Conservation (phyloP, 2,797 vertebrate genomes). For the Rhinella marina region DNA sequence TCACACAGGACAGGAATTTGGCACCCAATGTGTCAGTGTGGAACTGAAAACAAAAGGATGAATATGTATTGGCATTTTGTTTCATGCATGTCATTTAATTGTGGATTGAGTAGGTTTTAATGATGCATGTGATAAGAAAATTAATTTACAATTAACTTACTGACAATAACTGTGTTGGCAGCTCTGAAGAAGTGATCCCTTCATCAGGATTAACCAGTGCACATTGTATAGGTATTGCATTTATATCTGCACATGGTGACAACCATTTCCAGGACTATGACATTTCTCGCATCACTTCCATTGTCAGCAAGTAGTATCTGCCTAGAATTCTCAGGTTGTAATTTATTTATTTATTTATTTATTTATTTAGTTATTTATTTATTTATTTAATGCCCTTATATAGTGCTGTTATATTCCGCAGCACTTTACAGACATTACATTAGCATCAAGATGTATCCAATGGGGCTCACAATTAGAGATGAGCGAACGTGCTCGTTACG, state of each 20-base stretch:
- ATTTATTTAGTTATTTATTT: too few relatives aligned
- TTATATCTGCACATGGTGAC: not conserved
- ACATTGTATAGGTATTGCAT: not conserved
- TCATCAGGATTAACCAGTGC: not conserved
- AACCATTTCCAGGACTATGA: not conserved
- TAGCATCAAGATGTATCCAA: too few relatives aligned
- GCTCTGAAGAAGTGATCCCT: not conserved
- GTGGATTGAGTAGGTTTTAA: conserved; percentile 3
- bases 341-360: too few relatives aligned
- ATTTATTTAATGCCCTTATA: too few relatives aligned
- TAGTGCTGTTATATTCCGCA: too few relatives aligned
- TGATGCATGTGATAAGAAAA: conserved; percentile 26
- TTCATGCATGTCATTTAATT: not conserved
- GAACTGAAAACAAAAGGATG: not conserved
- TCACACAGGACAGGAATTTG: conserved; percentile 7
- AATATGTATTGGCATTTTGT: conserved; percentile 16
- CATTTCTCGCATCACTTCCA: not conserved
- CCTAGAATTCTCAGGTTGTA: not conserved
- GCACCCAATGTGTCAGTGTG: not conserved
- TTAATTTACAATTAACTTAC: conserved; percentile 31
- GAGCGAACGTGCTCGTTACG: too few relatives aligned
- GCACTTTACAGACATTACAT: too few relatives aligned
- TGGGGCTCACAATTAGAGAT: too few relatives aligned
- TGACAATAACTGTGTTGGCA: not conserved
- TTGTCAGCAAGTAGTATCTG: not conserved